Evolutionary conservation across 35 echinoderm and acorn worm genomes (phyloP).

Genomic region (Lytechinus pictus): DNA sequence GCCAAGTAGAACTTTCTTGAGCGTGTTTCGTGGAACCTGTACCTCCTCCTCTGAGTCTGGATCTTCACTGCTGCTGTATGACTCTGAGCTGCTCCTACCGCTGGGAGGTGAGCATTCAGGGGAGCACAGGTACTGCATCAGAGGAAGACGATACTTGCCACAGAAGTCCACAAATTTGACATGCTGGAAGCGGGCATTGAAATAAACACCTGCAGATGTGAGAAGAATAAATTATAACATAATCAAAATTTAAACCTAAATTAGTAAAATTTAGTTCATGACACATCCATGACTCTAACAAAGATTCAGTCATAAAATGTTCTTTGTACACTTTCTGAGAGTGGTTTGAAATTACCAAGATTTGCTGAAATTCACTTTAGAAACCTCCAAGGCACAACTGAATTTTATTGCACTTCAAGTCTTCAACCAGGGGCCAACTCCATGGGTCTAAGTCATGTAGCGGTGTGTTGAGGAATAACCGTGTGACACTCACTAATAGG

Average conservation of each 20-base stretch:
- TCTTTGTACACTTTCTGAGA: no score
- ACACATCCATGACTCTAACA: no score
- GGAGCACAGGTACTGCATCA: constrained; percentile 95
- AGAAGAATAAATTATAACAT: background rate
- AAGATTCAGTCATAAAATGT: no score
- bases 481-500: background rate
- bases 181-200: constrained; percentile 87
- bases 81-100: constrained; percentile 43
- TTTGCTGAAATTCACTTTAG: no score
- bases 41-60: constrained; percentile 85
- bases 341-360: no score
- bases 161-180: constrained; percentile 99
- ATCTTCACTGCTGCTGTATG: constrained; percentile 56
- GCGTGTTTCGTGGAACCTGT: constrained; percentile 55
- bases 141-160: constrained; percentile 93
- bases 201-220: constrained; percentile 81
- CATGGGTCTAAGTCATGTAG: background rate
- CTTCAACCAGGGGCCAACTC: no score
- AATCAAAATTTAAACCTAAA: no score
- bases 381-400: no score
- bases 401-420: no score
- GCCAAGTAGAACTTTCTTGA: constrained; percentile 94
- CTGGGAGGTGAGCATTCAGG: constrained; percentile 70
- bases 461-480: background rate
- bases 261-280: background rate